Conservation (phyloP, 2,113 vertebrate genomes). For the Mixornis gularis region DNA sequence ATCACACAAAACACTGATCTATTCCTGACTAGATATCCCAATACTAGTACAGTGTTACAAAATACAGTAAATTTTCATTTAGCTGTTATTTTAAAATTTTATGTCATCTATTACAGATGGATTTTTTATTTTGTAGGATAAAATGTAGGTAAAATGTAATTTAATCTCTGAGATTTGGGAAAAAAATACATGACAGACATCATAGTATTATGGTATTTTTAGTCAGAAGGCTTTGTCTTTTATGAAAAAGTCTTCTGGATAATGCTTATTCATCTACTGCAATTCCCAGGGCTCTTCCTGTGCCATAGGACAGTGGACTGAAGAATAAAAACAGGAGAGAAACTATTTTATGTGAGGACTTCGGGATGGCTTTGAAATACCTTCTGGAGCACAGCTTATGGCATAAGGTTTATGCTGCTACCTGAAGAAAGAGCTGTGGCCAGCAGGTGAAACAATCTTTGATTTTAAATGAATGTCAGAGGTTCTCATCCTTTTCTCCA, state of each 20-base stretch:
- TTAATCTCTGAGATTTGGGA: not conserved
- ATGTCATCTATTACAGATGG: not conserved
- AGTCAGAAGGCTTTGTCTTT: not conserved
- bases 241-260: not conserved
- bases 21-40: not conserved
- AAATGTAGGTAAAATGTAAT: not conserved
- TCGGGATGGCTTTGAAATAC: slow-evolving; percentile 5
- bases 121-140: not conserved
- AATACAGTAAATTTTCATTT: not conserved
- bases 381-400: not conserved
- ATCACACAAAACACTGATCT: not conserved
- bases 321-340: not conserved
- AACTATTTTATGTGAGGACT: not conserved
- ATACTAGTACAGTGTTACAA: not conserved
- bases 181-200: not conserved
- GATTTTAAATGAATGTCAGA: not conserved
- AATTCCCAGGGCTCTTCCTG: not conserved
- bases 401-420: not conserved
- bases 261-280: not conserved
- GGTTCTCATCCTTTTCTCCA: not conserved
- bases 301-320: not conserved
- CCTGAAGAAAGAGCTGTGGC: not conserved
- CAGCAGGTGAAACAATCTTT: not conserved
- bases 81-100: not conserved
- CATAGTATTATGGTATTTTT: not conserved